Percentiles rank a stretch among this genome's conserved stretches.
Conservation (phyloP, 92 coral and sea anemone species). For the Palythoa grandiflora region DNA sequence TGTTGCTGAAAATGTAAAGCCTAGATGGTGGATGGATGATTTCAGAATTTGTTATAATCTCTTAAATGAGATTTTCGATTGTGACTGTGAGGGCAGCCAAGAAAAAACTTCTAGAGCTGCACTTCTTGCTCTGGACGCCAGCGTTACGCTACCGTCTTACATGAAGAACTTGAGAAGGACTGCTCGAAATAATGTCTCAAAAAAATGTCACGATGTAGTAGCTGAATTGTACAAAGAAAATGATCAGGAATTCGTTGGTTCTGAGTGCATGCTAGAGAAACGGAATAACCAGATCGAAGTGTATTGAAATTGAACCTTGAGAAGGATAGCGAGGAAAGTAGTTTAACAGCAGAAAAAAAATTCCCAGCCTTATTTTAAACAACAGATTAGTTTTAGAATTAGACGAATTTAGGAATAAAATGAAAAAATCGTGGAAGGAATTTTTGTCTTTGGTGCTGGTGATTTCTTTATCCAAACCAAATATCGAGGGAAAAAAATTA, state of each 20-base stretch:
- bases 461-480: conserved; percentile 26
- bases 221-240: conserved; percentile 14
- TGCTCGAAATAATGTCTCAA: conserved; percentile 2
- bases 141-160: conserved; percentile 1
- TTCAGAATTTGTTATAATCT: conserved; percentile 33
- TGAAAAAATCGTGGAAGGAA: conserved; percentile 23
- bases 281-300: neutral
- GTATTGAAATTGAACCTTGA: conserved; percentile 3
- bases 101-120: conserved; percentile 18
- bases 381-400: conserved; percentile 25
- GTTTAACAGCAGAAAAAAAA: neutral
- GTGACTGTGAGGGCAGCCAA: conserved; percentile 21
- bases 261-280: conserved; percentile 33
- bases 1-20: conserved; percentile 32
- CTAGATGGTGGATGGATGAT: conserved; percentile 5
- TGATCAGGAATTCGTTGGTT: conserved; percentile 12
- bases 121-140: conserved; percentile 10
- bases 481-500: conserved; percentile 20
- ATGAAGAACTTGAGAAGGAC: conserved; percentile 29
- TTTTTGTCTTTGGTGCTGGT: neutral
- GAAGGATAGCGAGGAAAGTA: neutral
- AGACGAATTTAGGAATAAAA: conserved; percentile 7
- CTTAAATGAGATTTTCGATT: neutral
- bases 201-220: conserved; percentile 6
- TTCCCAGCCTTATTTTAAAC: conserved; percentile 1